These are phyloP conservation scores for Stegodyphus mimosarum DNA, from an alignment of 1,140 invertebrate species.

Conservation along the genomic window DNA sequence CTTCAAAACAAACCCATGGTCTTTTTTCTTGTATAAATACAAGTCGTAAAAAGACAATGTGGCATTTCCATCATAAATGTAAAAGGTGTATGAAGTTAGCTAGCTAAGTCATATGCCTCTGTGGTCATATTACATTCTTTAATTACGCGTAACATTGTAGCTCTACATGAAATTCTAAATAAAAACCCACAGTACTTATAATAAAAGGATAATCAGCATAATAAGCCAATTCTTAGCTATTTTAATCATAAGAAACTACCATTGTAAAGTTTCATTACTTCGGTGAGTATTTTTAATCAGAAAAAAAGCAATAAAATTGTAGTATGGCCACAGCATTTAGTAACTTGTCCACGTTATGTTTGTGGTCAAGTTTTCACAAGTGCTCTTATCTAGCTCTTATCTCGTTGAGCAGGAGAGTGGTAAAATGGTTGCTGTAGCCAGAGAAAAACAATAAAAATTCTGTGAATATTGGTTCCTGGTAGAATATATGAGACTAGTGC, in stretches of 20 bases:
- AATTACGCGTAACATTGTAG: no score
- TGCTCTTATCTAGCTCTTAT: constrained; percentile 57
- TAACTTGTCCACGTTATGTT: constrained; percentile 32
- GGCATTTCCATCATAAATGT: constrained; percentile 3
- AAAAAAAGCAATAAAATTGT: not conserved
- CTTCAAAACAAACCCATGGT: constrained; percentile 40
- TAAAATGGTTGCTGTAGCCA: constrained; percentile 49
- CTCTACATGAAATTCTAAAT: not conserved
- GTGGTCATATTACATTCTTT: constrained; percentile 27
- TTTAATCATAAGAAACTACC: no score
- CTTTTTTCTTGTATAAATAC: constrained; percentile 20
- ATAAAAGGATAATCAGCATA: no score
- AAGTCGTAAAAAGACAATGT: constrained; percentile 32
- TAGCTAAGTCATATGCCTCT: not conserved
- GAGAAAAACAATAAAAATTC: constrained; percentile 1
- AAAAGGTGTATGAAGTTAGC: constrained; percentile 2
- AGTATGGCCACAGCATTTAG: constrained; percentile 30
- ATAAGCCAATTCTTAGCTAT: no score
- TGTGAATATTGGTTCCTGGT: constrained; percentile 18
- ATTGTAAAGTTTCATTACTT: no score
- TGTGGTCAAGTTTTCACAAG: constrained; percentile 48
- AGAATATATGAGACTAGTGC: constrained; percentile 40
- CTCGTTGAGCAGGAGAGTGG: constrained; percentile 50
- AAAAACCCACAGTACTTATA: no score
- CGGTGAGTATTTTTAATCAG: no score